Conservation (phyloP, 2,888 invertebrate species). For the Geophilus truncorum region DNA sequence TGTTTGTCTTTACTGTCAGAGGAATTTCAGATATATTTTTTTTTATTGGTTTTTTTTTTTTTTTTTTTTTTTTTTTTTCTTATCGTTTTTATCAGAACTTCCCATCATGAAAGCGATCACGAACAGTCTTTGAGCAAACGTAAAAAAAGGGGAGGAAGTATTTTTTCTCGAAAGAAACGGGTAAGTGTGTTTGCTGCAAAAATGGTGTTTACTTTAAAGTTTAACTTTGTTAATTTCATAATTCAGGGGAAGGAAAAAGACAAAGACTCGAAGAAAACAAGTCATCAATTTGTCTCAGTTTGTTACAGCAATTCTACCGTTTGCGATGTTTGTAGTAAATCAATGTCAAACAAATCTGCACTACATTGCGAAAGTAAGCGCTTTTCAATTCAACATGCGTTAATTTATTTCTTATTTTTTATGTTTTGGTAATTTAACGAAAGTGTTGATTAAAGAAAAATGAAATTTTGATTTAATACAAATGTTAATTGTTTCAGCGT, state of each 20-base stretch:
- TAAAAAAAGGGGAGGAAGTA: slow-evolving; percentile 78
- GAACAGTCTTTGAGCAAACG: slow-evolving; percentile 75
- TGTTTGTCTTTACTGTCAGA: too few relatives aligned
- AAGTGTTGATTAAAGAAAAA: slow-evolving; percentile 31
- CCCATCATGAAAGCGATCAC: slow-evolving; percentile 41
- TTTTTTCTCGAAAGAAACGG: slow-evolving; percentile 89
- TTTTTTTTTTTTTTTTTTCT: slow-evolving; percentile 34
- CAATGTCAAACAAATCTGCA: slow-evolving; percentile 71
- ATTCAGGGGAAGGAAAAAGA: slow-evolving; percentile 62
- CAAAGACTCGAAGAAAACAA: slow-evolving; percentile 55
- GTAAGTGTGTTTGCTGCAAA: too few relatives aligned
- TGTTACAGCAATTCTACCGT: slow-evolving; percentile 55
- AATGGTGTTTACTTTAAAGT: background rate
- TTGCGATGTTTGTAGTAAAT: slow-evolving; percentile 70
- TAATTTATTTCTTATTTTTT: background rate
- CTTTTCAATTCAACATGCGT: background rate
- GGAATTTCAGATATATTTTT: too few relatives aligned
- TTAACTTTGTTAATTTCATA: slow-evolving; percentile 28
- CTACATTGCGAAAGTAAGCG: slow-evolving; percentile 78
- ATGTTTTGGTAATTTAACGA: background rate
- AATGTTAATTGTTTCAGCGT: slow-evolving; percentile 57
- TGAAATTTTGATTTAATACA: background rate
- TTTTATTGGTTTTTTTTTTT: slow-evolving; percentile 30
- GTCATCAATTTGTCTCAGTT: slow-evolving; percentile 68
- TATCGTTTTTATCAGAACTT: slow-evolving; percentile 45